Base-by-base conservation (phyloP, 2,888 invertebrate species). In the Drosophila picticornis region DNA sequence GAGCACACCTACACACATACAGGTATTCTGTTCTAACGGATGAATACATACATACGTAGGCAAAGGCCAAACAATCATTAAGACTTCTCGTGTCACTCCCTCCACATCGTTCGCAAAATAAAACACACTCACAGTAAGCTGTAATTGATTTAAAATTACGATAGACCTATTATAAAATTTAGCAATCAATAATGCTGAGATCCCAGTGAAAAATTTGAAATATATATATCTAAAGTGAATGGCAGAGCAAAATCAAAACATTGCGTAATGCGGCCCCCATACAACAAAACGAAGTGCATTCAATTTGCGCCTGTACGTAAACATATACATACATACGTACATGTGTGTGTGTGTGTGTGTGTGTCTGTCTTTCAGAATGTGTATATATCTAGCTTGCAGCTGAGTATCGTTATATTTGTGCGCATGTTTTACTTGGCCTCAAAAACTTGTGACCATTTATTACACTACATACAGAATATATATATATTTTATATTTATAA, bases 401-500 rank as follows among this genome's bases (percentile, higher is more conserved):
- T 81, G 81, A 72, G 72, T 58, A 58, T 56, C 64, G 34, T 61
- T 73, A 66, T 36, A 61, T 58, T 83, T 80, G 58, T 80, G 81
- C 81, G 80, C 81, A 81, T 74, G 81, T 85, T 75, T 82, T 51
- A 82, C 71, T 84, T 80, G 83, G 78, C 88, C 84, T 72, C 63
- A 77, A 89, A 75, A 81, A 74, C 71, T 82, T 77, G 62, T 66
- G 75, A 69, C 75, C 55, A 64, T 51, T 75, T 73, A 68, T 75
- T 67, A 52, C 52, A 25, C 31, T 64, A 48, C 50, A 55, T n/a
- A 60, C 19, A 34, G 19, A 19, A 31, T 31, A 31, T 32, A 29
- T 7, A 16, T 4, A 31, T 48, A 48, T 27, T 25, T 27, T 25
- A 43, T 55, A 43, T 52, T 52, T 4, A 53, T 43, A 50, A 7